Evolutionary conservation across 2,888 invertebrate genomes (phyloP).

Genomic region (Neocrepidodera transversa): DNA sequence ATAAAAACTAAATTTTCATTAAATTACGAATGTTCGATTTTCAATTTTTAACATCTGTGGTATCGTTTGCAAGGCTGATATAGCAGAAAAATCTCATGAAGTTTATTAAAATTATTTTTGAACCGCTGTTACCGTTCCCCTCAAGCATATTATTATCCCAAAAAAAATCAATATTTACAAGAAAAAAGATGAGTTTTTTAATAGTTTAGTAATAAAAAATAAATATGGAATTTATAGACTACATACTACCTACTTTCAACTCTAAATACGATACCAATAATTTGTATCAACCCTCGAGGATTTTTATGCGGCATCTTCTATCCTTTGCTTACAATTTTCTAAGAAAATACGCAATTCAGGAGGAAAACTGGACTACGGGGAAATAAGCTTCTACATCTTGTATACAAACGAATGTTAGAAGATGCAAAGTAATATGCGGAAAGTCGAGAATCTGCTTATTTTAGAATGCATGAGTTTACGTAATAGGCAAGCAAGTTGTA

Average conservation of each 20-base stretch:
- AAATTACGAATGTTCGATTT: constrained; percentile 38
- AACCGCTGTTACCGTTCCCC: constrained; percentile 35
- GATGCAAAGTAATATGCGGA: constrained; percentile 58
- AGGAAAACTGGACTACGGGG: constrained; percentile 56
- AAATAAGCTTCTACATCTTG: constrained; percentile 56
- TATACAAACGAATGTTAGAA: constrained; percentile 55
- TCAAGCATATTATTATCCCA: too few species aligned
- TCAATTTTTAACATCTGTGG: constrained; percentile 56
- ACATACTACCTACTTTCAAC: too few species aligned
- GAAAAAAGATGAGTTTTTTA: too few species aligned
- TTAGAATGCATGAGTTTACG: constrained; percentile 60
- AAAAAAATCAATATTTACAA: too few species aligned
- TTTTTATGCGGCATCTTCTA: constrained; percentile 2
- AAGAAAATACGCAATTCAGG: constrained; percentile 51
- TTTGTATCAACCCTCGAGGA: background rate
- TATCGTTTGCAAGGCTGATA: constrained; percentile 57
- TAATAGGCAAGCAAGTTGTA: constrained; percentile 39
- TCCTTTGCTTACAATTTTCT: constrained; percentile 17
- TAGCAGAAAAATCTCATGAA: constrained; percentile 46
- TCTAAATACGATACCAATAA: background rate
- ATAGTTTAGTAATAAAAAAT: too few species aligned
- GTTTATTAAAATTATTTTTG: constrained; percentile 49
- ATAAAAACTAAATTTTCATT: constrained; percentile 7
- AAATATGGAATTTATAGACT: too few species aligned
- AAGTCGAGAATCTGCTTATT: constrained; percentile 58